phyloP scores from a whole-genome alignment of 2,113 vertebrate genomes.

The Butorides virescens region DNA sequence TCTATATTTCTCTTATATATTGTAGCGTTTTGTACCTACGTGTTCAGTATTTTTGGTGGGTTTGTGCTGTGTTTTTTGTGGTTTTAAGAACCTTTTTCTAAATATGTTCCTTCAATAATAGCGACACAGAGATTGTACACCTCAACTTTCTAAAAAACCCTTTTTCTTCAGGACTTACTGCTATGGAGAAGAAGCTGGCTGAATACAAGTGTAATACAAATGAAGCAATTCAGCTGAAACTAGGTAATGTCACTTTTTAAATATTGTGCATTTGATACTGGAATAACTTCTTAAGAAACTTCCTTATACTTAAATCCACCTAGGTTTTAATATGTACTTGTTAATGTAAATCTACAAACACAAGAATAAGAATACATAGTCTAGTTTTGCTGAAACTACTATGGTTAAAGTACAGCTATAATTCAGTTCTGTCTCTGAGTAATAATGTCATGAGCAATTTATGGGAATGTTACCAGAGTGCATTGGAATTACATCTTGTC shows the following conservation, averaged over 20 bases:
- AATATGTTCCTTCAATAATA: neutral
- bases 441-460: neutral
- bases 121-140: neutral
- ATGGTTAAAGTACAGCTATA: neutral
- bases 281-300: neutral
- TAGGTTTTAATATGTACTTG: neutral
- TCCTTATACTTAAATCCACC: neutral
- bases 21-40: neutral
- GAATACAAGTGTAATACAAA: constrained; percentile 99
- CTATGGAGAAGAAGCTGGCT: constrained; percentile 95
- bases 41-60: fast-evolving
- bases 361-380: neutral
- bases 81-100: neutral
- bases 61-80: neutral
- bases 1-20: fast-evolving
- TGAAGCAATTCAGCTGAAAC: constrained; percentile 92
- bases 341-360: neutral
- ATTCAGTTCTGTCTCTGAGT: neutral
- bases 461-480: neutral
- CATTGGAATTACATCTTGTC: neutral
- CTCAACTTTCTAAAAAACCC: neutral
- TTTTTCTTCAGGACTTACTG: constrained; percentile 80
- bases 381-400: neutral
- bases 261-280: neutral
- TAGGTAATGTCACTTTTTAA: constrained; percentile 78